A percentile compares a stretch with the other conserved stretches of the same genome.
Conservation (phyloP, 2,113 vertebrate species). For the Sinocyclocheilus grahami region DNA sequence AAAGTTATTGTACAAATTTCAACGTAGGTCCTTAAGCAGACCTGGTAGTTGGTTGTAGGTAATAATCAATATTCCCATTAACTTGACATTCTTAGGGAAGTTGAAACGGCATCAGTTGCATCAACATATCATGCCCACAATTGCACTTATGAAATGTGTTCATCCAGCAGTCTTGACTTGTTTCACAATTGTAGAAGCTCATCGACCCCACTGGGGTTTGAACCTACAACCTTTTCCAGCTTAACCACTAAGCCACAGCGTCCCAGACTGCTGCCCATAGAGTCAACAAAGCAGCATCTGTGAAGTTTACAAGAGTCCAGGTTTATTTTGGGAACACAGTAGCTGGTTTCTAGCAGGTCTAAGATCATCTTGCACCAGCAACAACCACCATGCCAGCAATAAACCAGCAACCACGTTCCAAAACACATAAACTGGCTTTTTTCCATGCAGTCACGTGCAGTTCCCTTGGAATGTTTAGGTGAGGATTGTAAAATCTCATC, state of each 20-base stretch:
- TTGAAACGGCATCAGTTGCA: neutral
- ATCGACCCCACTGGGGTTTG: neutral
- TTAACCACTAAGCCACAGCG: neutral
- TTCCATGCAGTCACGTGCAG: neutral
- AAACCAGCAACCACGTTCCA: neutral
- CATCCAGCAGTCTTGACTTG: neutral
- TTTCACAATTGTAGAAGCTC: neutral
- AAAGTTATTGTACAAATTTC: slow-evolving; percentile 66
- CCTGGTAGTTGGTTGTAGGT: slow-evolving; percentile 13
- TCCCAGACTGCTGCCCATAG: neutral
- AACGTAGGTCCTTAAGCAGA: slow-evolving; percentile 1
- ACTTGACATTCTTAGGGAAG: neutral
- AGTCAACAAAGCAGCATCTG: neutral
- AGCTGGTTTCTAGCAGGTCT: too few relatives aligned
- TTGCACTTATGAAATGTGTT: slow-evolving; percentile 73
- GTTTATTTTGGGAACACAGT: neutral
- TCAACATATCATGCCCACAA: slow-evolving; percentile 59
- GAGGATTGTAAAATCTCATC: slow-evolving; percentile 58
- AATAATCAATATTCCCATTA: slow-evolving; percentile 5
- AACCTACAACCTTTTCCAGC: slow-evolving; percentile 3
- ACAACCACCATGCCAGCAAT: neutral
- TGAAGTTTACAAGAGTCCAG: neutral
- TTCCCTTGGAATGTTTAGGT: neutral
- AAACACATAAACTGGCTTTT: neutral
- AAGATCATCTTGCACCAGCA: neutral